Conservation (phyloP, 2,113 vertebrate species). For the Syrrhaptes paradoxus region DNA sequence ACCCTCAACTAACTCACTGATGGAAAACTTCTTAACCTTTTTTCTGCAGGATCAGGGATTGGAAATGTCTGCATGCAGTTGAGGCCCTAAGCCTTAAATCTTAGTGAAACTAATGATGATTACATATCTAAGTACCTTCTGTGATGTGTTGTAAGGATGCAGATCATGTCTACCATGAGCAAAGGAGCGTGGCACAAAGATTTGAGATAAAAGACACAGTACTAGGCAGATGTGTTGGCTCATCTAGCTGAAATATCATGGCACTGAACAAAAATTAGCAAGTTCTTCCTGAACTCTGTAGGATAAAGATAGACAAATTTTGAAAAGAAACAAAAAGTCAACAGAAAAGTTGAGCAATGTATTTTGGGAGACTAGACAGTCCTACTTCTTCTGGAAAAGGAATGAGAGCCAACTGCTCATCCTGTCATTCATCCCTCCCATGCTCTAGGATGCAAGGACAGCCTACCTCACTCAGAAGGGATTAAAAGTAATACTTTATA, state of each 20-base stretch:
- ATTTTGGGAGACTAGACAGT: not conserved
- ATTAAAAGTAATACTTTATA: not conserved
- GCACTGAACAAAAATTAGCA: not conserved
- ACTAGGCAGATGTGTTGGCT: not conserved
- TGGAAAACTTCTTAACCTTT: not conserved
- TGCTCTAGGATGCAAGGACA: not conserved
- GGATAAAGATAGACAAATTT: not conserved
- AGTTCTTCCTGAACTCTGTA: not conserved
- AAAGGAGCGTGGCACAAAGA: not conserved
- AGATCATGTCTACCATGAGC: not conserved
- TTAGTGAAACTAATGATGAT: not conserved
- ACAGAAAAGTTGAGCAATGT: fast-evolving
- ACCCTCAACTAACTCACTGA: not conserved
- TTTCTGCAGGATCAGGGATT: not conserved
- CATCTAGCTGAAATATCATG: not conserved
- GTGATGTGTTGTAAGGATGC: not conserved
- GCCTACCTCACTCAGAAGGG: not conserved
- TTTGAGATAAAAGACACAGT: not conserved
- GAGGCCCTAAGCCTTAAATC: not conserved
- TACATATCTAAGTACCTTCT: not conserved
- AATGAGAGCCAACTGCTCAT: not conserved
- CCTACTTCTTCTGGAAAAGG: not conserved
- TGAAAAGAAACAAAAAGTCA: not conserved
- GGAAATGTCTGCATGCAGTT: not conserved
- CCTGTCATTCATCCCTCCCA: not conserved